These are phyloP conservation scores for Poeciliopsis infans DNA, from an alignment of 2,797 vertebrate genomes.

Conservation along the genomic window DNA sequence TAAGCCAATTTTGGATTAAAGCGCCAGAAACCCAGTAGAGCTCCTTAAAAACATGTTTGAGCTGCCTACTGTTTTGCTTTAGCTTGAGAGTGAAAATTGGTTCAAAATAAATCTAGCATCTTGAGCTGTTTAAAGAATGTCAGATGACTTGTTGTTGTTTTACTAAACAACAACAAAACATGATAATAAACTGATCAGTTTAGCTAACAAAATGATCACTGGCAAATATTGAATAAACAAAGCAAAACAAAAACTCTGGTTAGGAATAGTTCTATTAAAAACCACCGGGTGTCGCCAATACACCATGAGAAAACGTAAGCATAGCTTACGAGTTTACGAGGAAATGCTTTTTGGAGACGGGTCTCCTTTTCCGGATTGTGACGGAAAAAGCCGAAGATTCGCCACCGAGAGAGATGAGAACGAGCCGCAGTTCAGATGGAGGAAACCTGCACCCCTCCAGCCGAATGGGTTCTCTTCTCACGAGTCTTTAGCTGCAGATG, in stretches of 20 bases:
- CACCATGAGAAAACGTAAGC: fast-evolving
- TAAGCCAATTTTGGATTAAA: neutral
- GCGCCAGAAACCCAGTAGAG: neutral
- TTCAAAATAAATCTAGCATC: neutral
- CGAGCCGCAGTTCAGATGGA: conserved; percentile 25
- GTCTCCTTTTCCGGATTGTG: conserved; percentile 36
- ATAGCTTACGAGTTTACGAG: neutral
- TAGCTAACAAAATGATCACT: neutral
- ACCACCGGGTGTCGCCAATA: conserved; percentile 5
- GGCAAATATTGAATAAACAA: neutral
- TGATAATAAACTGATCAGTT: neutral
- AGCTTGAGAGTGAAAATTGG: neutral
- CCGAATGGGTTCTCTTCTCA: neutral
- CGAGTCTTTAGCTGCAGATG: neutral
- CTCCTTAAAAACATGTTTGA: neutral
- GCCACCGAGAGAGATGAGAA: neutral
- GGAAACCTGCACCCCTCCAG: conserved; percentile 3
- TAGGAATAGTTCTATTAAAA: too few relatives aligned
- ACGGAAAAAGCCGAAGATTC: conserved; percentile 58
- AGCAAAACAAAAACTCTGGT: neutral
- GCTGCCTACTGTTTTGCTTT: neutral
- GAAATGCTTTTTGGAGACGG: neutral
- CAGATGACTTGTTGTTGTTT: too few relatives aligned
- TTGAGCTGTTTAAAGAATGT: neutral
- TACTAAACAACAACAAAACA: neutral